Base-by-base conservation (phyloP, 2,797 vertebrate species). In the Acanthiza pusilla region DNA sequence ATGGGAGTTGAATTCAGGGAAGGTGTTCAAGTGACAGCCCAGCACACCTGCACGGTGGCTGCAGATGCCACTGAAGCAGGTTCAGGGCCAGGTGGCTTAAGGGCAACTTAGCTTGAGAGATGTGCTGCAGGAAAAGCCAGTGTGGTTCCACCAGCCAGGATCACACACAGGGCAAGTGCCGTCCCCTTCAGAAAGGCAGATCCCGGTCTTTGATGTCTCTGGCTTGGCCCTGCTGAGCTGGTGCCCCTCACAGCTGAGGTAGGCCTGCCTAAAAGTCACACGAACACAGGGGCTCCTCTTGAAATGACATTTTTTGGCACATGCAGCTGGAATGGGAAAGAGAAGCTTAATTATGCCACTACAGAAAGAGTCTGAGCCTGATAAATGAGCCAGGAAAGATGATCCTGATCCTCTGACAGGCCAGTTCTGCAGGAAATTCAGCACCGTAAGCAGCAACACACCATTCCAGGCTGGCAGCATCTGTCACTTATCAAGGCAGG, bases 391-490 rank as follows among this genome's bases (percentile, higher is more conserved):
- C 58, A 76, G 63, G 85, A 92, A 93, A 86, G 80, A 86, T 29
- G 63, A 93, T 82, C 55, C 70, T 66, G 63, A 84, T 86, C 62
- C 70, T 93, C 63, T n/a, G 90, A 51, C 71, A 20, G 93, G 91
- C 95, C 92, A 93, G 94, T 95, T 95, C 72, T 89, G 58, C 94
- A 93, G 79, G 94, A 95, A 96, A 93, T 94, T 95, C 95, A 68
- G 74, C 95, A 63, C 73, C 0, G 48, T 94, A 96, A 96, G 94
- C 92, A 96, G 85, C 79, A 92, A n/a, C 76, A 70, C 34, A 45
- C 62, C 63, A 13, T 10, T 65, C 62, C 45, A 78, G 87, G 79
- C 73, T 53, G 58, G 79, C 29, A 89, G 70, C 79, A 93, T 68
- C 88, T 93, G 92, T 83, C 93, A 93, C 61, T 91, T 82, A 91